Base-by-base conservation (phyloP, 2,888 invertebrate species). In the Hedya salicella region DNA sequence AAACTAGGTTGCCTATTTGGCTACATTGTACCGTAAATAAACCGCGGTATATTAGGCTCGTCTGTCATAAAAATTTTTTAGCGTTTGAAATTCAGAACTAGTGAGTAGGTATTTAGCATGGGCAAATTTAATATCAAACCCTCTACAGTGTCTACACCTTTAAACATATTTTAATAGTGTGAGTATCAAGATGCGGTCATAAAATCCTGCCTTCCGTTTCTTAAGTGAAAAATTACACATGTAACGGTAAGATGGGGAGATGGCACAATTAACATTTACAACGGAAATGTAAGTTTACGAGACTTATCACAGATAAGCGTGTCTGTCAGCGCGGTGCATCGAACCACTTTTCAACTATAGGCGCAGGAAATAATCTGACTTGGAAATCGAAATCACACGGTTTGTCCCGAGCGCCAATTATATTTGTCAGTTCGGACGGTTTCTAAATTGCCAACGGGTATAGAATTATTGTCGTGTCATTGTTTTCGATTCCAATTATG, bases 401-500 rank as follows among this genome's bases (percentile, higher is more conserved):
- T 48, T 49, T 46, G 44, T 54, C 66, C 40, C 52, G 40, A 21
- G 30, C 66, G 61, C 65, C 65, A 66, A 66, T 66, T 66, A 61
- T 54, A 54, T 66, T 66, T 61, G 61, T 60, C 48, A 66, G 53
- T 40, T 53, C 66, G 48, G 53, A 42, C 60, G 54, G 49, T 54
- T 61, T 40, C 54, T 61, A 66, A 66, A 61, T 66, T 61, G 66
- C 46, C 56, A 52, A 52, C 62, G 25, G 30, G 46, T 42, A 14
- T 30, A 60, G 53, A 66, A 66, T 60, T 60, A 66, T 65, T 60
- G 53, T 60, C 64, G 32, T 66, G 66, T 66, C 61, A 66, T 66
- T 66, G 66, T 61, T 66, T 66, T 66, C 48, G 61, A 65, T 66
- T 60, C 65, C 66, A 61, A 54, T 61, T 66, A 61, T 48, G 48